Evolutionary conservation across 2,888 invertebrate genomes (phyloP), one percentile per base, ranked within the genome.

Genomic region (Lasioglossum lativentre): DNA sequence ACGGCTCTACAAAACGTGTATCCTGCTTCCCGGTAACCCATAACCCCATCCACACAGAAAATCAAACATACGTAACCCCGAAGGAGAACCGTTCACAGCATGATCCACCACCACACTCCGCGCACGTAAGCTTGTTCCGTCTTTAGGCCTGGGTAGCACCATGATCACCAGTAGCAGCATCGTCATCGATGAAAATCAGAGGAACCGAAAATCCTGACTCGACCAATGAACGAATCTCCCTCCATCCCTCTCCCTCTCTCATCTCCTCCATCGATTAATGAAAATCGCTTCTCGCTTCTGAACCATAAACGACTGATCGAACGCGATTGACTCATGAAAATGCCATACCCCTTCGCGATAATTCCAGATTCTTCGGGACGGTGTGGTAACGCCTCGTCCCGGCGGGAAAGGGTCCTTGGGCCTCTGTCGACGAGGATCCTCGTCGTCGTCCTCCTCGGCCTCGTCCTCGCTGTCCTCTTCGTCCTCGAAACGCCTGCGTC

Each of bases 281-380:
- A 91, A 91, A 76, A 88, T 84, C 77, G 90, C 90, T 66, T 91
- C 90, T 78, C 90, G 90, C 70, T 80, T 91, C 87, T 91, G 90
- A 66, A 91, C 86, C 90, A 91, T 91, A 86, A 89, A 85, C 63
- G 90, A 90, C 30, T 56, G 88, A 88, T 91, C 89, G 86, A 90
- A 91, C 83, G 90, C 90, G 75, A 91, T 86, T 88, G 90, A 91
- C 89, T 91, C 90, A 90, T 91, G 91, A 91, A 91, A 91, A 89
- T 91, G 90, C 90, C 90, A 91, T 94, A 94, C 94, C 94, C 92
- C 94, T 86, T 94, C 94, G 81, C 93, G 92, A 76, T 93, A 93
- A 82, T 92, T 93, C 94, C 94, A 94, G 63, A 92, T 76, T 88
- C 92, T 93, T 80, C 94, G 92, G 30, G 91, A 89, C 47, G 94